Evolutionary conservation across 2,888 invertebrate species (phyloP), one percentile per base, ranked within the genome.

Genomic region (Mythimna lalbum): DNA sequence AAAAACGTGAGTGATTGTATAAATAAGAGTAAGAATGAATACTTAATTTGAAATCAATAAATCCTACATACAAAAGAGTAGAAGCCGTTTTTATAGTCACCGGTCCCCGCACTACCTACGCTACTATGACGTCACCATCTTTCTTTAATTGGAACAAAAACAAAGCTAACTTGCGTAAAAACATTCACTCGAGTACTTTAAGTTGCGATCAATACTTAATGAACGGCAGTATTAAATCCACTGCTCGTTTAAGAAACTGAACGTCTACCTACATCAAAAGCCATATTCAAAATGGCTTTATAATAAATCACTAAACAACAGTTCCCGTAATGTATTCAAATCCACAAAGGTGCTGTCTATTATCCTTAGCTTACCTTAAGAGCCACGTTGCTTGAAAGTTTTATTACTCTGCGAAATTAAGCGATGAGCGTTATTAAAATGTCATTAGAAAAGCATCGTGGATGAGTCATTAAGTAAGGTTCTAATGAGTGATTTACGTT

Each of bases 401-500:
- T 93, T 92, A 92, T 93, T 93, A 93, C 92, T 91, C 90, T 85
- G 91, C 88, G 86, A 92, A 93, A 92, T 94, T 91, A 91, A 92
- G 89, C 92, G 89, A 89, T 89, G 91, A 91, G 90, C 90, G 92
- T 90, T 90, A 94, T 93, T 92, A 93, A 92, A 93, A 92, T 93
- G 91, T 92, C 92, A 92, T 94, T 94, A 93, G 92, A 90, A 90
- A 91, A 90, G 87, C 91, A 91, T 90, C 90, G 88, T 87, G 87
- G 90, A 91, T 89, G 87, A 88, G 86, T 90, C 91, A 91, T 93
- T 93, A 94, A 90, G 88, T 90, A 88, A 83, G 88, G 88, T 87
- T 88, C 87, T 92, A 92, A 93, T 93, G 90, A 94, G 89, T 93
- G 93, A 94, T 93, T 91, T 92, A 91, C 87, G 92, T 89, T 90